Evolutionary conservation across 2,888 invertebrate species (phyloP).

Genomic region (Nymphalis c-album): DNA sequence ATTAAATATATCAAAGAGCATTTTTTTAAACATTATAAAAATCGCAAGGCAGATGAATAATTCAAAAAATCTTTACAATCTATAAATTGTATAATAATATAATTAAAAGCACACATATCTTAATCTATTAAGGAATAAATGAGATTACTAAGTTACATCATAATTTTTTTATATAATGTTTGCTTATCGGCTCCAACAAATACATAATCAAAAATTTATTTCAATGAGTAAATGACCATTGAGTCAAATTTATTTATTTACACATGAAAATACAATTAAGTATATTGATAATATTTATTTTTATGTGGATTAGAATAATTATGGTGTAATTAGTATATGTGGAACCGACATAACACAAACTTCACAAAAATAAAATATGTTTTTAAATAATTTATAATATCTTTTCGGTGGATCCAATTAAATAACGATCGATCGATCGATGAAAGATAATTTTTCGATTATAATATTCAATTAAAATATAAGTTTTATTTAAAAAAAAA

Average conservation of each 20-base stretch:
- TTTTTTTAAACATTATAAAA: background rate
- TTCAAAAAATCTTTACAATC: background rate
- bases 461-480: background rate
- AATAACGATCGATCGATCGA: conserved; percentile 1
- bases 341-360: background rate
- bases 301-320: background rate
- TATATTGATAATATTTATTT: too few species aligned
- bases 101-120: conserved; percentile 12
- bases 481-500: background rate
- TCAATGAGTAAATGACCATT: too few species aligned
- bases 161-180: background rate
- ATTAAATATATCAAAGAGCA: too few species aligned
- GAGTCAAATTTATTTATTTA: too few species aligned
- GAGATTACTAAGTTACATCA: conserved; percentile 36
- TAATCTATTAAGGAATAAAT: conserved; percentile 33
- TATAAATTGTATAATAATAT: conserved; percentile 3
- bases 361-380: background rate
- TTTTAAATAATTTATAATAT: conserved; percentile 12
- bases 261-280: too few species aligned
- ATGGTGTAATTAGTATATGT: background rate
- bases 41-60: background rate
- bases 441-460: background rate
- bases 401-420: conserved; percentile 29
- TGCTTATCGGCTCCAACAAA: background rate
- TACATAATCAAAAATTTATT: background rate